Percentiles rank a stretch among this genome's conserved stretches.
These are phyloP conservation scores for Dinoponera quadriceps DNA, from an alignment of 1,140 invertebrate species.

Conservation along the genomic window DNA sequence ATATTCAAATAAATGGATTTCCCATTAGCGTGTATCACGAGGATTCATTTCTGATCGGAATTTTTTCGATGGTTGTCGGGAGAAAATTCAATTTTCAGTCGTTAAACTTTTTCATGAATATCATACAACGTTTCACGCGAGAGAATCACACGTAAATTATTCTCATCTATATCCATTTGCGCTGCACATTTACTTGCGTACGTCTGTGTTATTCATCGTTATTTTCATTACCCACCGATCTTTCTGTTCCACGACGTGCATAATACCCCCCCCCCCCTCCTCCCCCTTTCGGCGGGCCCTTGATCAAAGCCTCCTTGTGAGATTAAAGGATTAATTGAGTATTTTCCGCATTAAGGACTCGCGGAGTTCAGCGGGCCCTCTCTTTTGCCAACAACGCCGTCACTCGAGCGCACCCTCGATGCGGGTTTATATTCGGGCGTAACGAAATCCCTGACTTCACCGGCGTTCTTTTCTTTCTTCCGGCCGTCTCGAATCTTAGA, in stretches of 20 bases:
- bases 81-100: neutral
- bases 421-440: neutral
- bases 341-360: slow-evolving; percentile 29
- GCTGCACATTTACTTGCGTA: no score
- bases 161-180: neutral
- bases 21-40: neutral
- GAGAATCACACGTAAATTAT: neutral
- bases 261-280: slow-evolving; percentile 13
- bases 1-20: neutral
- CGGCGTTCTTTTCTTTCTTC: neutral
- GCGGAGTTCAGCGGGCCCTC: neutral
- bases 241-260: neutral
- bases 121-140: neutral
- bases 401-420: neutral
- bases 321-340: slow-evolving; percentile 50
- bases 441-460: slow-evolving; percentile 2
- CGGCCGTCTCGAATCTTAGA: slow-evolving; percentile 52
- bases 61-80: neutral
- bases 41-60: neutral
- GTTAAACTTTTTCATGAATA: neutral
- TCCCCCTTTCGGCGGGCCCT: slow-evolving; percentile 5
- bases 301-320: slow-evolving; percentile 29
- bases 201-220: neutral
- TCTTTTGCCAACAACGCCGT: slow-evolving; percentile 24
- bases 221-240: slow-evolving; percentile 12